Base-by-base conservation (phyloP, 2,113 vertebrate genomes). In the Xiphophorus hellerii region DNA sequence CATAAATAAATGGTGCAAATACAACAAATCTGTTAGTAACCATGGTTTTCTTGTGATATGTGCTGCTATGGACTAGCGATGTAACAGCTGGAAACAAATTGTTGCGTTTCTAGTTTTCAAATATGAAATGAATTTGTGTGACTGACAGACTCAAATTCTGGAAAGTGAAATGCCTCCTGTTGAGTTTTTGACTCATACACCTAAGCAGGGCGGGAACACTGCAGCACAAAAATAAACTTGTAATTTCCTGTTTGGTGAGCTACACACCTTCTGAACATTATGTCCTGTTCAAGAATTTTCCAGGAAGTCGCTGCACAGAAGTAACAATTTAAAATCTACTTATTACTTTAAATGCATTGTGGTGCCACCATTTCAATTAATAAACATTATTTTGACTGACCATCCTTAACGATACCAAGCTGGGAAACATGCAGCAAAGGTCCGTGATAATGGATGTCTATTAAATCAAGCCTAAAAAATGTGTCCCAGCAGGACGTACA, bases 211-310 rank as follows among this genome's bases (percentile, higher is more conserved):
- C 64, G 83, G 78, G 14, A 66, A 75, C 76, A 29, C 51, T 48
- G 15, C 15, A 29, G 73, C 31, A 68, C 80, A 63, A 22, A 88
- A 91, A 91, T 89, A 91, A 75, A 78, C 33, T 29, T 48, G 74
- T 54, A 44, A 60, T 75, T 89, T 92, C 90, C 90, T 90, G 88
- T 87, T 87, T 29, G 77, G 82, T 84, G 48, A 71, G 78, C 83
- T 68, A 66, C 62, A 0, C 80, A 84, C 73, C 81, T 82, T 74
- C 44, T 71, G 37, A 66, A 68, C 67, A 73, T n/a, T 14, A 0
- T 28, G 81, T 80, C 42, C 78, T 62, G 74, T 69, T 77, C 48
- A 66, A 20, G 4, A 73, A 29, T 74, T 69, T 72, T 25, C 51
- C 25, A 28, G 79, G 74, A 82, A 17, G 14, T 33, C 62, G 13